Percentiles rank a stretch among this genome's conserved stretches.
phyloP scores from a whole-genome alignment of 2,888 invertebrate genomes.

The Cremastinae sp. region DNA sequence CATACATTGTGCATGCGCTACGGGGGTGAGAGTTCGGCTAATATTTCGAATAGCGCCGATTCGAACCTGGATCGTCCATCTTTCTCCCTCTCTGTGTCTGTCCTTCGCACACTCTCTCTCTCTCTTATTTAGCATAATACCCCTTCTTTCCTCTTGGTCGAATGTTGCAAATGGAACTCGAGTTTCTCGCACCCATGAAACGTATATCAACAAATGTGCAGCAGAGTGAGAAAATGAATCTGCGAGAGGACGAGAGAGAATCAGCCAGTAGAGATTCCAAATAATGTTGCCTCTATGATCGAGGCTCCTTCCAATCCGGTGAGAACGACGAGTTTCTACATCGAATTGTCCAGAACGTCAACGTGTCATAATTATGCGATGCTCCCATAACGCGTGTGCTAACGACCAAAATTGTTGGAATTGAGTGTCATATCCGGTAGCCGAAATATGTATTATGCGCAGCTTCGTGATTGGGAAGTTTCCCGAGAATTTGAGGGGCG shows the following conservation, averaged over 20 bases:
- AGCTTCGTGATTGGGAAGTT: background rate
- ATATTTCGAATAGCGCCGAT: constrained; percentile 77
- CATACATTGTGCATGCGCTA: constrained; percentile 71
- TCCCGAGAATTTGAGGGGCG: no score
- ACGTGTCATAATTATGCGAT: constrained; percentile 55
- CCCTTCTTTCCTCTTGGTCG: constrained; percentile 41
- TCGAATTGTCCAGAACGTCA: constrained; percentile 33
- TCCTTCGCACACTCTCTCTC: constrained; percentile 6
- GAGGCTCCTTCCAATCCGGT: constrained; percentile 35
- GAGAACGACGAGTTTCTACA: constrained; percentile 18
- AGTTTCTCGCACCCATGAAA: constrained; percentile 15
- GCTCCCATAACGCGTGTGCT: constrained; percentile 48
- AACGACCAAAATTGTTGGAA: constrained; percentile 54
- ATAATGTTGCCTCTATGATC: constrained; percentile 40
- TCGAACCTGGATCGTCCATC: constrained; percentile 54
- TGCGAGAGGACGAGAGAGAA: constrained; percentile 18
- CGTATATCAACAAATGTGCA: constrained; percentile 3
- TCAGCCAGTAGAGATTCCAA: constrained; percentile 30
- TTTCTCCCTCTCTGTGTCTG: constrained; percentile 23
- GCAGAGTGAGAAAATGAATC: background rate
- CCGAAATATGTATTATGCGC: background rate
- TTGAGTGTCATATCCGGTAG: constrained; percentile 30
- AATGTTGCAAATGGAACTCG: constrained; percentile 24
- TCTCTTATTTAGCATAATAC: constrained; percentile 42
- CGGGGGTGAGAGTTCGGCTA: constrained; percentile 65